phyloP scores from a whole-genome alignment of 1,140 invertebrate genomes.

The Aphelinus atriplicis region DNA sequence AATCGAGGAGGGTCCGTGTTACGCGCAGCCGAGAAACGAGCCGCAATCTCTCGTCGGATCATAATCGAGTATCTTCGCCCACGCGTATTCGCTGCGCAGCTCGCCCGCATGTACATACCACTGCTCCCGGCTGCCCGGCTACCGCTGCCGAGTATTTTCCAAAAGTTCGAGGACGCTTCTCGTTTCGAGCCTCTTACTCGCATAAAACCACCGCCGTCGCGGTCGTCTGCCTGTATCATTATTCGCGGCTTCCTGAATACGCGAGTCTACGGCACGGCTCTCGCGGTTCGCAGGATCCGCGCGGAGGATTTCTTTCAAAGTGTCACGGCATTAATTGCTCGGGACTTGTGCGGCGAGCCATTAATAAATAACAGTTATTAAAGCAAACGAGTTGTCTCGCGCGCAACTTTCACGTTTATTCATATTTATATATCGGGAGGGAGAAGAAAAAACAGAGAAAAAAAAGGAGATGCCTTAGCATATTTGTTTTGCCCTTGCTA shows the following conservation, averaged over 20 bases:
- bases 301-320: not conserved
- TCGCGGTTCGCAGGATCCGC: not conserved
- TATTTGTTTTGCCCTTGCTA: not conserved
- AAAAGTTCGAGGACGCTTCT: no score
- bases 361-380: conserved; percentile 9
- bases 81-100: not conserved
- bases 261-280: no score
- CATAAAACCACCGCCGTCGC: no score
- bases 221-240: no score
- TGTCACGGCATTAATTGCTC: not conserved
- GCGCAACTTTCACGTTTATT: not conserved
- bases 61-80: conserved; percentile 29
- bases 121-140: no score
- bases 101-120: not conserved
- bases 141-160: no score
- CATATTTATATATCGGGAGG: no score
- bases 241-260: no score
- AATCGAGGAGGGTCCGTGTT: conserved; percentile 16
- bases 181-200: no score
- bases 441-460: no score
- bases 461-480: not conserved
- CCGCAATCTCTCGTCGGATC: conserved; percentile 31
- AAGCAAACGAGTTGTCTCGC: conserved; percentile 1
- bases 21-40: conserved; percentile 18
- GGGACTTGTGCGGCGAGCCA: not conserved